phyloP scores from a whole-genome alignment of 1,140 invertebrate species.

The Schlechtendalia chinensis region DNA sequence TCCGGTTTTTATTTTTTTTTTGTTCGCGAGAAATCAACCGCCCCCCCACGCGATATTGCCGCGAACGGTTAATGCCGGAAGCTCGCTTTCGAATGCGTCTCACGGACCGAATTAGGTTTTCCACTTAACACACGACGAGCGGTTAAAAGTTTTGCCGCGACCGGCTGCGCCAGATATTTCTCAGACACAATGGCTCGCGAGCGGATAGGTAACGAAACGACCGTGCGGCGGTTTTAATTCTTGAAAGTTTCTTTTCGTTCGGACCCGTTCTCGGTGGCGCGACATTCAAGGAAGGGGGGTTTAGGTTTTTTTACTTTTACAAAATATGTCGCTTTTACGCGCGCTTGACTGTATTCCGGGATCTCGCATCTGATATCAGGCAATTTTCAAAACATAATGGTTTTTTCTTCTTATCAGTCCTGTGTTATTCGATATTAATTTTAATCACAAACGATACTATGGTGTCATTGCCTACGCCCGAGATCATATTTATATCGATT shows the following conservation, averaged over 20 bases:
- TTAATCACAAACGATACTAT: too few species aligned
- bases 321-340: too few species aligned
- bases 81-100: slow-evolving; percentile 13
- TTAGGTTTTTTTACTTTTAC: too few species aligned
- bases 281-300: too few species aligned
- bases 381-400: too few species aligned
- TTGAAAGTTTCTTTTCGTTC: slow-evolving; percentile 30
- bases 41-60: not conserved
- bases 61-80: slow-evolving; percentile 15
- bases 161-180: not conserved
- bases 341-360: too few species aligned
- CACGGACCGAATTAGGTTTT: slow-evolving; percentile 23
- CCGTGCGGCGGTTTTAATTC: slow-evolving; percentile 26
- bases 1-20: not conserved
- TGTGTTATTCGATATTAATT: too few species aligned
- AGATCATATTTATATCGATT: too few species aligned
- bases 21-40: not conserved
- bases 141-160: slow-evolving; percentile 28
- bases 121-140: slow-evolving; percentile 29
- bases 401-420: too few species aligned
- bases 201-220: slow-evolving; percentile 20
- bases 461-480: too few species aligned
- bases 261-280: slow-evolving; percentile 1
- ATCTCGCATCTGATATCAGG: too few species aligned
- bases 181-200: slow-evolving; percentile 2